Base-by-base conservation (phyloP, 2,888 invertebrate species). In the Tetragonula carbonaria region DNA sequence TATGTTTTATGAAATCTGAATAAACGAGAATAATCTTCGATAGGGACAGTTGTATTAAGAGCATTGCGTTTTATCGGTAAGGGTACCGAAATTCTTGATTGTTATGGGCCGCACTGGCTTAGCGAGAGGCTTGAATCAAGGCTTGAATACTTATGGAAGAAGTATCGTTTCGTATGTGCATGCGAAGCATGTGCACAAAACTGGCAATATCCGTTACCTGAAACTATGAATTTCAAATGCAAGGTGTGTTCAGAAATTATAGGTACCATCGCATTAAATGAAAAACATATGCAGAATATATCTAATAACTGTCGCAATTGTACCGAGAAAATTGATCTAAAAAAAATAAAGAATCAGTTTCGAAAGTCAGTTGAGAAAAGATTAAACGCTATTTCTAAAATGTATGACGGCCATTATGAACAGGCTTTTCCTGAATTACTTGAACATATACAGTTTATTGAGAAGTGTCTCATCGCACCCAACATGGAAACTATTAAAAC, bases 41-140 rank as follows among this genome's bases (percentile, higher is more conserved):
- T 84, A 94, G 94, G 93, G 28, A 89, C 78, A 50, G 93, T 94
- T 11, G 93, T 93, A 14, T 93, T 94, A 16, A 91, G 92, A 86
- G 88, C 93, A 2, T 63, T 93, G 51, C 91, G 94, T n/a, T 91
- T 91, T 66, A 95, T 95, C 71, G 86, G 90, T 45, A 91, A 93
- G 78, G 95, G 95, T 18, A 90, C 92, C 23, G 95, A 95, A 87
- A 92, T 95, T 51, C 90, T 95, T 4, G 95, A 95, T 85, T 95
- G 95, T 75, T 95, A 95, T 77, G 95, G 95, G 21, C 95, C 95
- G 16, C 93, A 95, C 70, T 95, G 94, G 86, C 92, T 95, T 6
- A 93, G 88, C 8, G 93, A 92, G 33, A 89, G 89, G 78, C 79
- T 90, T 45, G 45, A 45, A 11, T 90, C 93, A 57, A 93, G 95